A percentile compares a stretch with the other conserved stretches of the same genome.
Evolutionary conservation across 2,113 vertebrate genomes (phyloP).

Genomic region (Rhea pennata): DNA sequence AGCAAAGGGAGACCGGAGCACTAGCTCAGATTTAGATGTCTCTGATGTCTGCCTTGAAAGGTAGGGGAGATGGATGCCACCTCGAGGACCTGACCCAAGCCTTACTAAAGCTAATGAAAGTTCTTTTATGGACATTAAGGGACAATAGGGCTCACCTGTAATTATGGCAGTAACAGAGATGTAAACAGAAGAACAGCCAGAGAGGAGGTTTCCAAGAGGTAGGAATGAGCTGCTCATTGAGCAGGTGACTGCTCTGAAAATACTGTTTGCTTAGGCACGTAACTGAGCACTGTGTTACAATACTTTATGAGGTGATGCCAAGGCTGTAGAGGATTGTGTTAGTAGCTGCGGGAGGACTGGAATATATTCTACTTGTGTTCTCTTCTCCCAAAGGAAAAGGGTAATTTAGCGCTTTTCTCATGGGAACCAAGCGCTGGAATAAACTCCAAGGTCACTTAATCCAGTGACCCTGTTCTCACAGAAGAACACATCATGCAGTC

Average conservation of each 20-base stretch:
- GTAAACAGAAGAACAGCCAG: background rate
- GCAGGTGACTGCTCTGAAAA: background rate
- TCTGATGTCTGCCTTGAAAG: background rate
- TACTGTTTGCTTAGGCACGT: background rate
- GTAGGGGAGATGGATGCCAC: background rate
- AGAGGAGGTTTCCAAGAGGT: background rate
- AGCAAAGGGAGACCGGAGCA: background rate
- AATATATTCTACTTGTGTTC: slow-evolving; percentile 34
- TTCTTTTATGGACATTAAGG: background rate
- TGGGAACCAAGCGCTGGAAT: slow-evolving; percentile 20
- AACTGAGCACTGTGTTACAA: background rate
- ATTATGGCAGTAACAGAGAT: background rate
- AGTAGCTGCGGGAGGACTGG: background rate
- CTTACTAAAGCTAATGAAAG: background rate
- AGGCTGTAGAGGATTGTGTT: slow-evolving; percentile 40
- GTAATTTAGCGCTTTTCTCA: slow-evolving; percentile 48
- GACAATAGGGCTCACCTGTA: background rate
- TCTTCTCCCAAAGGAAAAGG: slow-evolving; percentile 11
- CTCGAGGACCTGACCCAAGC: background rate
- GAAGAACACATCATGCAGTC: slow-evolving; percentile 15
- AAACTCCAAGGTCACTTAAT: slow-evolving; percentile 34
- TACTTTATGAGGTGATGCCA: slow-evolving; percentile 37
- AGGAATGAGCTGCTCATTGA: background rate
- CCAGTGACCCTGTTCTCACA: slow-evolving; percentile 8
- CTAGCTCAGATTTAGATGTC: background rate